A percentile compares a stretch with the other conserved stretches of the same genome.
Evolutionary conservation across 37 sponge, comb jelly and placozoan species (phyloP).

Genomic region (Halisarca cf. caerulea): DNA sequence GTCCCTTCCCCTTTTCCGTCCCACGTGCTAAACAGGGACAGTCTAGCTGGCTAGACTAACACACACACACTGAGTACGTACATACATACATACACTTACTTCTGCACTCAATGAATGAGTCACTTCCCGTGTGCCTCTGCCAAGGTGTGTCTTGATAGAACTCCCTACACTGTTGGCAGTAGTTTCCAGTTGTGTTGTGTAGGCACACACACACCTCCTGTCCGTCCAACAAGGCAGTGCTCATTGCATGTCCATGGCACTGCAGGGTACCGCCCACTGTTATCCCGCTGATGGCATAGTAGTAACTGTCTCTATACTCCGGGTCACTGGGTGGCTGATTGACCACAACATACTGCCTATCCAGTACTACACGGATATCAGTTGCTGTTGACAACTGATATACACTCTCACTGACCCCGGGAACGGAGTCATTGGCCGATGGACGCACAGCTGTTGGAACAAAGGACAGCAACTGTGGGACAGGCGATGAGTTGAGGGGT

Average conservation of each 20-base stretch:
- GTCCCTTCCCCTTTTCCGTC: no score
- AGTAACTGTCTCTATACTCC: slow-evolving; percentile 33
- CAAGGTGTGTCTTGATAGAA: slow-evolving; percentile 73
- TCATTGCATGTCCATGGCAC: slow-evolving; percentile 80
- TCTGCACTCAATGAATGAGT: slow-evolving; percentile 62
- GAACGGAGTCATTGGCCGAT: slow-evolving; percentile 53
- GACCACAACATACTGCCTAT: slow-evolving; percentile 26
- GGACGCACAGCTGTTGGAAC: slow-evolving; percentile 48
- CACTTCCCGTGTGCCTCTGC: slow-evolving; percentile 44
- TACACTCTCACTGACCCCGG: slow-evolving; percentile 61
- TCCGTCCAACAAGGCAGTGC: background rate
- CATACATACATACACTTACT: slow-evolving; percentile 26
- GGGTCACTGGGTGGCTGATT: slow-evolving; percentile 25
- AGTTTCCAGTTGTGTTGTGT: slow-evolving; percentile 79
- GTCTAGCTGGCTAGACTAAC: no score
- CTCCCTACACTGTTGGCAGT: slow-evolving; percentile 73
- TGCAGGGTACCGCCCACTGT: slow-evolving; percentile 67
- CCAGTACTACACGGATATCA: slow-evolving; percentile 52
- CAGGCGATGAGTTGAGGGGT: slow-evolving; percentile 7
- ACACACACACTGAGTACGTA: background rate
- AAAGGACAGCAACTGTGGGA: slow-evolving; percentile 36
- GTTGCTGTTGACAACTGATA: slow-evolving; percentile 63
- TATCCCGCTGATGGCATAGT: slow-evolving; percentile 73
- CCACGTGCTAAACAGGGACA: no score
- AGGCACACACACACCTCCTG: slow-evolving; percentile 57